Percentiles rank a stretch among this genome's conserved stretches.
Conservation (phyloP, 1,140 invertebrate genomes). For the Forficula auricularia region DNA sequence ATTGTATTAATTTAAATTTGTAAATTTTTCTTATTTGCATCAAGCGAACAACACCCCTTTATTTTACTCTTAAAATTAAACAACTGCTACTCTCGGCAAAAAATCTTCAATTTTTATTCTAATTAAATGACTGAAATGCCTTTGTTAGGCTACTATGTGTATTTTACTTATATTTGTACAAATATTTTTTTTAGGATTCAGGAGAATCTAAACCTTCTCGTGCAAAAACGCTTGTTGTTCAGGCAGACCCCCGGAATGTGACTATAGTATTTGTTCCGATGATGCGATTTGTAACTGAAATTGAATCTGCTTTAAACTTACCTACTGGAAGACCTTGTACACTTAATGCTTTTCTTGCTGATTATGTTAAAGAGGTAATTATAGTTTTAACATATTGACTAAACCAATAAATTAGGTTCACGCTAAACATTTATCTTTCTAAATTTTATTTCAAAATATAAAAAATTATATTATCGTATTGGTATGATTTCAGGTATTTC, state of each 20-base stretch:
- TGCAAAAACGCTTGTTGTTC: conserved; percentile 43
- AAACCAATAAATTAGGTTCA: conserved; percentile 13
- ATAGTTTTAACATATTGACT: conserved; percentile 28
- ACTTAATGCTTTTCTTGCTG: conserved; percentile 53
- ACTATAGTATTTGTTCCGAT: conserved; percentile 56
- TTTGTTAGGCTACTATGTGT: not conserved
- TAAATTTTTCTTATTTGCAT: too few species aligned
- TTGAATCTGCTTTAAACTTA: conserved; percentile 46
- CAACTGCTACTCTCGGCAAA: too few species aligned
- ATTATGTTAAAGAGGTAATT: conserved; percentile 50
- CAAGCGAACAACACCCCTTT: too few species aligned
- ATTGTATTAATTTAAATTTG: too few species aligned
- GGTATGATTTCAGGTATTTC: conserved; percentile 23
- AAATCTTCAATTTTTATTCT: not conserved
- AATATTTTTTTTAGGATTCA: conserved; percentile 2
- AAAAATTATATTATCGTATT: not conserved
- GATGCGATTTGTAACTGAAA: conserved; percentile 56
- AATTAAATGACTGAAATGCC: conserved; percentile 1
- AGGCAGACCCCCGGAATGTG: conserved; percentile 55
- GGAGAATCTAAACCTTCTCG: not conserved
- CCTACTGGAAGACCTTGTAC: conserved; percentile 40
- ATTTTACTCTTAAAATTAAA: too few species aligned
- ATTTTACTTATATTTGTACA: not conserved
- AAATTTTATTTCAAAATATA: conserved; percentile 1
- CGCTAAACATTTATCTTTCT: not conserved